A percentile compares a stretch with the other conserved stretches of the same genome.
Evolutionary conservation across 2,888 invertebrate genomes (phyloP).

Genomic region (Hypolimnas misippus): DNA sequence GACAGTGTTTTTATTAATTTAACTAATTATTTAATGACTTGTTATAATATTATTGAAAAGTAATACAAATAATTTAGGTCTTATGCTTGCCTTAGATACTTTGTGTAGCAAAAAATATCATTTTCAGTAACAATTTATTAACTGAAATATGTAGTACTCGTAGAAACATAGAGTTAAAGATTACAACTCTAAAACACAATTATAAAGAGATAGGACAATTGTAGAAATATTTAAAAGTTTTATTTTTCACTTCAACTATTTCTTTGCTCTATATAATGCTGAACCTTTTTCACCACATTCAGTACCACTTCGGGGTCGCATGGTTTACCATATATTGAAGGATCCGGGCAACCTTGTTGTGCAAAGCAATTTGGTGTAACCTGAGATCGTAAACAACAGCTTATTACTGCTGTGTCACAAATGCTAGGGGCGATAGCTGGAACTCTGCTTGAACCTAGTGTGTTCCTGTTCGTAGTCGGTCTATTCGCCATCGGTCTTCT

Average conservation of each 20-base stretch:
- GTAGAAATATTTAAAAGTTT: too few relatives aligned
- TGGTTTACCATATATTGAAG: conserved; percentile 62
- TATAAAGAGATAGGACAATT: too few relatives aligned
- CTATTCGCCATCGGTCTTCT: conserved; percentile 43
- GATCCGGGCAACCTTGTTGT: conserved; percentile 72
- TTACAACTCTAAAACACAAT: too few relatives aligned
- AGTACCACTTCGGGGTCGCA: conserved; percentile 59
- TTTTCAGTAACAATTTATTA: too few relatives aligned
- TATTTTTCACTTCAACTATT: conserved; percentile 10
- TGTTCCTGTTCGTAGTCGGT: conserved; percentile 23
- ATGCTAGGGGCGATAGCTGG: conserved; percentile 23
- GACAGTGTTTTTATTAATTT: too few relatives aligned
- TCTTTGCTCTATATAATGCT: conserved; percentile 56
- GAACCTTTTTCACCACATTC: conserved; percentile 59
- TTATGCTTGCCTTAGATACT: too few relatives aligned
- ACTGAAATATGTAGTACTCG: too few relatives aligned
- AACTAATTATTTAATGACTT: too few relatives aligned
- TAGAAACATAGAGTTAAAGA: too few relatives aligned
- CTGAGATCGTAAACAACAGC: conserved; percentile 63
- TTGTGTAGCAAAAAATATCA: too few relatives aligned
- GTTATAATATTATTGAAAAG: too few relatives aligned
- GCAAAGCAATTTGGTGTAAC: conserved; percentile 64
- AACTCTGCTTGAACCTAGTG: neutral
- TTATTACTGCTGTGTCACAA: conserved; percentile 67
- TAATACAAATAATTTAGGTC: too few relatives aligned